Base-by-base conservation (phyloP, 2,113 vertebrate genomes). In the Ancistrus triradiatus region DNA sequence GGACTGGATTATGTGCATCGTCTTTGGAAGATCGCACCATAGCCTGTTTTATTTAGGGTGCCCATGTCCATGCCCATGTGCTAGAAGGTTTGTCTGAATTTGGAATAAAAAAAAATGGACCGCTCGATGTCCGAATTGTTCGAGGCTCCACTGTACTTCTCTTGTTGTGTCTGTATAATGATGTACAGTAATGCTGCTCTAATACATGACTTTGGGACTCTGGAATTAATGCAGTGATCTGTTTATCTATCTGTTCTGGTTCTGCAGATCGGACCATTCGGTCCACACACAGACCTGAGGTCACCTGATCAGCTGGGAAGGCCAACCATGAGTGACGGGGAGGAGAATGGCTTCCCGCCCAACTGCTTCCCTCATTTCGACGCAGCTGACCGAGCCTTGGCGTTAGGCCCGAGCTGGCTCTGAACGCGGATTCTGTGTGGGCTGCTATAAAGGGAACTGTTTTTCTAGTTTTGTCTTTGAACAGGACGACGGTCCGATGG, bases 201-300 rank as follows among this genome's bases (percentile, higher is more conserved):
- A n/a, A n/a, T n/a, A n/a, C n/a, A n/a, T n/a, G n/a, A n/a, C n/a
- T n/a, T n/a, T n/a, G n/a, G n/a, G n/a, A n/a, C n/a, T n/a, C 3
- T 6, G 11, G 14, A 49, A 19, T 10, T 14, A 37, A 37, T 2
- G 3, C 2, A 11, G 3, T 28, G 2, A 33, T 14, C 10, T 11
- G 19, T 0, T 22, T 5, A 18, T 18, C 46, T 55, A 19, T 27
- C 19, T 35, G 2, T 4, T 56, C 37, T 42, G 4, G n/a, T n/a
- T n/a, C n/a, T n/a, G 1, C 50, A 78, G 77, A 17, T 59, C 69
- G 6, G 74, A 78, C 11, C 55, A 43, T 3, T 76, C 72, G 1
- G 24, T 50, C 14, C 69, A 65, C 11, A 33, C 63, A 38, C 74
- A 76, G 44, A 78, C 72, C 17, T 79, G 69, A 78, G 58, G 8